Conservation (phyloP, 2,113 vertebrate genomes). For the Alligator sinensis region DNA sequence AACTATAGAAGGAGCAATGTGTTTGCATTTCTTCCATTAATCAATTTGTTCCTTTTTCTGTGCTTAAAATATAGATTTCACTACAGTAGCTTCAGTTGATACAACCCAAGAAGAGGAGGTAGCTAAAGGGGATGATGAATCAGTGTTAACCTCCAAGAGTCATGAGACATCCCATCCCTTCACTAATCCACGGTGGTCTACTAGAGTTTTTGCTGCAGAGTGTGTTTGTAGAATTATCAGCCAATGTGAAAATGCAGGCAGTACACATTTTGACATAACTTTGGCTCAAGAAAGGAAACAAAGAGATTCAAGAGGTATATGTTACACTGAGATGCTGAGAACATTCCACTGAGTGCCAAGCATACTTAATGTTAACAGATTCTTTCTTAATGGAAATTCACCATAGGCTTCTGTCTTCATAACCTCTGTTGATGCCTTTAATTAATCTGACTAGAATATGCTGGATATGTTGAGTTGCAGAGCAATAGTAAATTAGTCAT, state of each 20-base stretch:
- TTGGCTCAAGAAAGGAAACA: slow-evolving; percentile 89
- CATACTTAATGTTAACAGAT: not conserved
- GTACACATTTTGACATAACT: slow-evolving; percentile 88
- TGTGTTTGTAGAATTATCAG: slow-evolving; percentile 90
- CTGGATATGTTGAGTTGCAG: not conserved
- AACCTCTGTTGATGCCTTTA: not conserved
- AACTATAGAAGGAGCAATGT: not conserved
- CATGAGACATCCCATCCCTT: slow-evolving; percentile 83
- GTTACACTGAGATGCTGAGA: not conserved
- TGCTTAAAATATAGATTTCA: slow-evolving; percentile 77
- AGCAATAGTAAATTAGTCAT: not conserved
- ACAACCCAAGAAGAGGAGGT: slow-evolving; percentile 86
- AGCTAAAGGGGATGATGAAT: slow-evolving; percentile 84
- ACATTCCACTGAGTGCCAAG: not conserved
- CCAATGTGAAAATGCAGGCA: slow-evolving; percentile 84
- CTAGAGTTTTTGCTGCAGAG: slow-evolving; percentile 90
- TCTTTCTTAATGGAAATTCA: not conserved
- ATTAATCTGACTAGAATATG: not conserved
- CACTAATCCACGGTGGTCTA: slow-evolving; percentile 90
- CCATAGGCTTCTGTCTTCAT: not conserved
- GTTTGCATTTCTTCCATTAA: not conserved
- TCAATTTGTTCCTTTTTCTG: not conserved
- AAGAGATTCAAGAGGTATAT: slow-evolving; percentile 86
- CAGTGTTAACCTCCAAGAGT: slow-evolving; percentile 78
- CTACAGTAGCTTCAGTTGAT: slow-evolving; percentile 77